A percentile compares a stretch with the other conserved stretches of the same genome.
These are phyloP conservation scores for Pristionchus japonicus DNA, from an alignment of 2,888 invertebrate genomes.

Conservation along the genomic window DNA sequence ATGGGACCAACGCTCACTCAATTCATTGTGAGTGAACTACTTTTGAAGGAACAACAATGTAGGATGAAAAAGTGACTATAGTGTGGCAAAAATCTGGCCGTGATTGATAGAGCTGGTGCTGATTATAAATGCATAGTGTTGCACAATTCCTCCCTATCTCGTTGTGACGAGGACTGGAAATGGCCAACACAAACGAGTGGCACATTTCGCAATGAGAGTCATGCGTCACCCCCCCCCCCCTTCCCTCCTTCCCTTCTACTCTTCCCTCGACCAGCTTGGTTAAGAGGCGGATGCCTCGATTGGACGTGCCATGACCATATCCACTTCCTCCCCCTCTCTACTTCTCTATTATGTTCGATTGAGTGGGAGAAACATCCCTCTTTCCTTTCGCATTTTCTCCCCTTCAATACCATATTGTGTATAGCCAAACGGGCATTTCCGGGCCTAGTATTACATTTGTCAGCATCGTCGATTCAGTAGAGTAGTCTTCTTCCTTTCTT, in stretches of 20 bases:
- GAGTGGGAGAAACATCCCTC: not conserved
- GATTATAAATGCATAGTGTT: not conserved
- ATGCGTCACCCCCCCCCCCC: not conserved
- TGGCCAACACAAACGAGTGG: not conserved
- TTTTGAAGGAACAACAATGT: not conserved
- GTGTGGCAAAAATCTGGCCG: too few species aligned
- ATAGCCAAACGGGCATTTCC: not conserved
- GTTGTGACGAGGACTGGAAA: constrained; percentile 15
- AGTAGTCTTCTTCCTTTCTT: not conserved
- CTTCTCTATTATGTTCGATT: not conserved
- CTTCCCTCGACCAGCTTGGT: not conserved
- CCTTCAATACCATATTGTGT: not conserved
- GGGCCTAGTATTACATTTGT: not conserved
- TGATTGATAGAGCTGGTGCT: not conserved
- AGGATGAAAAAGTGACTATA: too few species aligned
- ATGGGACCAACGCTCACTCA: constrained; percentile 38
- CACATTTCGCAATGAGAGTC: not conserved
- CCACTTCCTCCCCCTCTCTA: not conserved
- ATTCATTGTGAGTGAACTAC: constrained; percentile 6
- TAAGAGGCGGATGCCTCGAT: not conserved
- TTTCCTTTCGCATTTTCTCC: not conserved
- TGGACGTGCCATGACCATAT: constrained; percentile 3
- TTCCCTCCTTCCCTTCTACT: not conserved
- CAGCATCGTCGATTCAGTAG: not conserved
- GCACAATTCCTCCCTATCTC: not conserved